phyloP scores from a whole-genome alignment of 2,113 vertebrate genomes.

The Abramis brama region DNA sequence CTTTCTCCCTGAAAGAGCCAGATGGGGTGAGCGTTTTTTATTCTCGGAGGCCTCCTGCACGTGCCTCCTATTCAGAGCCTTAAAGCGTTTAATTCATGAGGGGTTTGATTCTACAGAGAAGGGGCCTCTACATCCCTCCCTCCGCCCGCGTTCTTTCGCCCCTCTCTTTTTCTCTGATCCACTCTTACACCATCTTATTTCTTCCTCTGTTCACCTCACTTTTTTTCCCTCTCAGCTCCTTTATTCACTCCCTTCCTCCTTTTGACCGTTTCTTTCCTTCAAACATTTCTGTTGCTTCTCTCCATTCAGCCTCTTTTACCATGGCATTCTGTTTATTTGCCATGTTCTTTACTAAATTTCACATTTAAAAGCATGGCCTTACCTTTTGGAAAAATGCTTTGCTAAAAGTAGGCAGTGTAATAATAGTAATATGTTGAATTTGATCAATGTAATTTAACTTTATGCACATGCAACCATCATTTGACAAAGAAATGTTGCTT shows the following conservation, averaged over 20 bases:
- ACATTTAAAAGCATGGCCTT: not conserved
- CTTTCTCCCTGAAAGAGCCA: constrained; percentile 61
- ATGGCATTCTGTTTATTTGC: not conserved
- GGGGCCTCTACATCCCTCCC: constrained; percentile 57
- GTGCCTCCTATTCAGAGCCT: constrained; percentile 77
- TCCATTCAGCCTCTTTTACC: constrained; percentile 25
- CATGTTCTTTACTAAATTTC: not conserved
- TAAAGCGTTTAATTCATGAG: constrained; percentile 74
- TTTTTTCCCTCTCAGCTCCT: constrained; percentile 19
- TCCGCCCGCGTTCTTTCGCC: constrained; percentile 35
- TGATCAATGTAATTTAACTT: not conserved
- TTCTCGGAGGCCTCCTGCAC: constrained; percentile 68
- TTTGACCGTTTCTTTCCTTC: constrained; percentile 30
- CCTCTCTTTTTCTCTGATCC: constrained; percentile 46
- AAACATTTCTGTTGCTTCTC: constrained; percentile 13
- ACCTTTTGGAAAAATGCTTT: not conserved
- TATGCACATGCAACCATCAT: not conserved
- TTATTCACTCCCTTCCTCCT: constrained; percentile 43
- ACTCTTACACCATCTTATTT: constrained; percentile 31
- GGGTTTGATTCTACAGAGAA: constrained; percentile 66
- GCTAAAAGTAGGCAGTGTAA: not conserved
- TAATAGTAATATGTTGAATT: not conserved
- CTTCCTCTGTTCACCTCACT: constrained; percentile 36
- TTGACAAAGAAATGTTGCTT: not conserved
- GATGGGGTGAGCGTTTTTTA: constrained; percentile 71